Evolutionary conservation across 2,113 vertebrate genomes (phyloP).

Genomic region (Hemicordylus capensis): DNA sequence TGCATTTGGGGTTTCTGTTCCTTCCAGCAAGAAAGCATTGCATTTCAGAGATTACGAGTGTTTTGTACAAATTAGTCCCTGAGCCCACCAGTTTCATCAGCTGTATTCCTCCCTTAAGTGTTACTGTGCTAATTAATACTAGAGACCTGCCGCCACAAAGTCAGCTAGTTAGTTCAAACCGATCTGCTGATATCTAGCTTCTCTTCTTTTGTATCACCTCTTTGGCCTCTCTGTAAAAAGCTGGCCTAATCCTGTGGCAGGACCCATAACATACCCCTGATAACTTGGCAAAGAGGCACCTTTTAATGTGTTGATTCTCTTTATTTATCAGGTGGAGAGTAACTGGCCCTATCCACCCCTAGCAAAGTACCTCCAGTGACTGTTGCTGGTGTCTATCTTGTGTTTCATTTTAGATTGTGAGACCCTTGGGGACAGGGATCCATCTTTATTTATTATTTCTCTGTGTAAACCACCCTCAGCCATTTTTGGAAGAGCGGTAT

Average conservation of each 20-base stretch:
- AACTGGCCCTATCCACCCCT: too few relatives aligned
- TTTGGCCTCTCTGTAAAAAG: background rate
- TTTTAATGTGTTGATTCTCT: too few relatives aligned
- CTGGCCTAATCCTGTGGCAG: background rate
- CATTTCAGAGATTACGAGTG: background rate
- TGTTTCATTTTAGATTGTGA: too few relatives aligned
- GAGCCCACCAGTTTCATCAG: background rate
- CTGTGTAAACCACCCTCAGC: too few relatives aligned
- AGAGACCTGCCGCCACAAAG: background rate
- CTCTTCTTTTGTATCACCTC: background rate
- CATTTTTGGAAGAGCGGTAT: too few relatives aligned
- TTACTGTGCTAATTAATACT: background rate
- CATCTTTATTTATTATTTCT: too few relatives aligned
- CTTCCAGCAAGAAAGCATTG: background rate
- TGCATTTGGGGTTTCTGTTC: background rate
- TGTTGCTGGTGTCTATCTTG: too few relatives aligned
- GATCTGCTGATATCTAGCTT: background rate
- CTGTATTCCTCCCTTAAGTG: background rate
- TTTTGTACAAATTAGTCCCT: slow-evolving; percentile 24
- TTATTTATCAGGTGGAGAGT: too few relatives aligned
- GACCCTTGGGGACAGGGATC: too few relatives aligned
- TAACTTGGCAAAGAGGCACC: too few relatives aligned
- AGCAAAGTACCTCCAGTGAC: too few relatives aligned
- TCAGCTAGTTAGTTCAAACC: background rate
- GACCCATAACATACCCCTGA: background rate